Base-by-base conservation (phyloP, 2,797 vertebrate species). In the Coregonus sp. region DNA sequence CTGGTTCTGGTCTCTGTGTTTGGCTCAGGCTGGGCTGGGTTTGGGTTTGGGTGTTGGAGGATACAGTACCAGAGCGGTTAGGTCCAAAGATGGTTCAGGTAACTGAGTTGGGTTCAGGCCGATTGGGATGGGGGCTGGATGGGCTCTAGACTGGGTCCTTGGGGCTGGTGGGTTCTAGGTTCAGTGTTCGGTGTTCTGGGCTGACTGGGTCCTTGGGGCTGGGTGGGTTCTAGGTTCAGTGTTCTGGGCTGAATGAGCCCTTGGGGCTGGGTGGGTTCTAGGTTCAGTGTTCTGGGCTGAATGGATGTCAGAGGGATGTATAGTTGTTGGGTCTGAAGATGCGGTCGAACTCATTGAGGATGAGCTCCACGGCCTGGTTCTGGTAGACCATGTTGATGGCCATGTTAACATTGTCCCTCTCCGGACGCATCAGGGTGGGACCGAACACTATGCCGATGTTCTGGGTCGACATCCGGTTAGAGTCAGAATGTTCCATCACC, bases 361-460 rank as follows among this genome's bases (percentile, higher is more conserved):
- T 96, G 82, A 97, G 87, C 87, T 98, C 96, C 81, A 97, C 95
- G 0, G 96, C 94, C 89, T 97, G 96, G 86, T 96, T 97, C 86
- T 97, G 97, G 88, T 96, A 96, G 63, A 96, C 78, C 87, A 95
- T 96, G 52, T 95, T 96, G 54, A 95, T 87, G 0, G 95, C 95
- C 85, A 96, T 96, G 90, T 97, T 97, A 50, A 93, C 88, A 54
- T 87, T 91, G 82, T 98, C 96, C 75, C 92, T 87, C 87, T 97
- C 95, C 0, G 96, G 93, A 18, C 97, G 93, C 93, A 98, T 95
- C 72, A 98, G 88, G 0, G 97, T 97, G 0, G 97, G 96, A 4
- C 97, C 97, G 4, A 98, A 98, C 75, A 98, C 97, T 31, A 98
- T 97, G 75, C 96, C 96, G 35, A 98, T 94, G 92, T 98, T 98